Evolutionary conservation across 2,888 invertebrate species (phyloP).

Genomic region (Cataglyphis livida): DNA sequence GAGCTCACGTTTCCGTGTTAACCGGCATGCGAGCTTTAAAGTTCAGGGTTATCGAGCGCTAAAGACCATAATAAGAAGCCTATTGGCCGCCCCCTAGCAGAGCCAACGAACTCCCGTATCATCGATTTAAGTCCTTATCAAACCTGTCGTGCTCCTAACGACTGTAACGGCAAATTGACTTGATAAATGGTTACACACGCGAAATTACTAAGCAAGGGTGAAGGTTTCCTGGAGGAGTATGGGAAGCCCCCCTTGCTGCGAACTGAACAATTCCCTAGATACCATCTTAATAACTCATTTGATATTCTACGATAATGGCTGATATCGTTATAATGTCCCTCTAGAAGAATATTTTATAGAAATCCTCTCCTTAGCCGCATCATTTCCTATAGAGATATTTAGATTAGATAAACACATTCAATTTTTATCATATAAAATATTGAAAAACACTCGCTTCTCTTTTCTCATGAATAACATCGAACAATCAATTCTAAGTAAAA

Average conservation of each 20-base stretch:
- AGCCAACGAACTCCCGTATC: slow-evolving; percentile 60
- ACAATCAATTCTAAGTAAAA: background rate
- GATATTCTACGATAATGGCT: slow-evolving; percentile 42
- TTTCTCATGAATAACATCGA: background rate
- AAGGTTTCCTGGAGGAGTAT: background rate
- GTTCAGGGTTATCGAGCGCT: slow-evolving; percentile 68
- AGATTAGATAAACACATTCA: background rate
- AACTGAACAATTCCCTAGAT: slow-evolving; percentile 43
- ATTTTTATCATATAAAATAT: background rate
- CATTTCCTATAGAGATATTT: background rate
- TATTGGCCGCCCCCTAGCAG: slow-evolving; percentile 20
- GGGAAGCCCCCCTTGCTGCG: background rate
- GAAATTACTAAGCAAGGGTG: slow-evolving; percentile 24
- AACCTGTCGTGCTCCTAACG: slow-evolving; percentile 52
- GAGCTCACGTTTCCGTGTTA: slow-evolving; percentile 58
- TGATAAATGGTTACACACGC: slow-evolving; percentile 44
- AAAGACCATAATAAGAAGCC: slow-evolving; percentile 66
- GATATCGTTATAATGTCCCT: background rate
- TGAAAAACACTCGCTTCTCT: background rate
- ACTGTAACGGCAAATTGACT: slow-evolving; percentile 50
- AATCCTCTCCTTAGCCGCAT: background rate
- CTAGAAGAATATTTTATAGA: slow-evolving; percentile 12
- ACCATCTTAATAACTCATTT: slow-evolving; percentile 36
- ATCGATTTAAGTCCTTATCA: slow-evolving; percentile 61
- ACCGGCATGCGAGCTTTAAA: slow-evolving; percentile 57